A percentile compares a stretch with the other conserved stretches of the same genome.
phyloP scores from a whole-genome alignment of 1,140 invertebrate genomes.

The Eulimnadia texana region DNA sequence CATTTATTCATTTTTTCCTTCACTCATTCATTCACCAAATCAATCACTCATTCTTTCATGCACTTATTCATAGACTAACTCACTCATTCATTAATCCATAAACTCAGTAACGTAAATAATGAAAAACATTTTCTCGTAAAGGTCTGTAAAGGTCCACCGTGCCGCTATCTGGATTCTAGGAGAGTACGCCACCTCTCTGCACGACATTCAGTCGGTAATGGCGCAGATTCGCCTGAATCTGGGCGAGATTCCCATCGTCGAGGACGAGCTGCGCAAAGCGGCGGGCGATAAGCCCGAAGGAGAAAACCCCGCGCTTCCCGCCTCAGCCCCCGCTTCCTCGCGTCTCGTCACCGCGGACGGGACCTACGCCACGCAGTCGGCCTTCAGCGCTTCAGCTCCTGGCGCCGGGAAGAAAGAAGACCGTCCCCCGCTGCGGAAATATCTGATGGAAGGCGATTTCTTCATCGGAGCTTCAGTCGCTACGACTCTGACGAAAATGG shows the following conservation, averaged over 20 bases:
- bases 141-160: constrained; percentile 72
- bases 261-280: constrained; percentile 63
- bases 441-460: constrained; percentile 88
- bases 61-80: too few species aligned
- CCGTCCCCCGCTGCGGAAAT: constrained; percentile 61
- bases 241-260: constrained; percentile 79
- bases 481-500: constrained; percentile 80
- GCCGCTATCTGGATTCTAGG: constrained; percentile 96
- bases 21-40: too few species aligned
- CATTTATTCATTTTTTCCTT: constrained; percentile 16
- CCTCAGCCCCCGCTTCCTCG: constrained; percentile 16
- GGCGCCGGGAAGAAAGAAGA: constrained; percentile 46
- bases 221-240: constrained; percentile 56
- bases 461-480: constrained; percentile 87
- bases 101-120: too few species aligned
- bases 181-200: constrained; percentile 69
- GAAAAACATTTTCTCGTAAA: too few species aligned
- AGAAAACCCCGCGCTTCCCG: constrained; percentile 20
- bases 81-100: too few species aligned
- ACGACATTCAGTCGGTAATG: constrained; percentile 67
- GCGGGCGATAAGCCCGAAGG: constrained; percentile 39
- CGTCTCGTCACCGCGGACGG: constrained; percentile 88
- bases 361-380: constrained; percentile 95
- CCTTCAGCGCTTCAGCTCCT: constrained; percentile 40
- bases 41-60: too few species aligned